phyloP scores from a whole-genome alignment of 2,888 invertebrate species.

The Neoascia interrupta region DNA sequence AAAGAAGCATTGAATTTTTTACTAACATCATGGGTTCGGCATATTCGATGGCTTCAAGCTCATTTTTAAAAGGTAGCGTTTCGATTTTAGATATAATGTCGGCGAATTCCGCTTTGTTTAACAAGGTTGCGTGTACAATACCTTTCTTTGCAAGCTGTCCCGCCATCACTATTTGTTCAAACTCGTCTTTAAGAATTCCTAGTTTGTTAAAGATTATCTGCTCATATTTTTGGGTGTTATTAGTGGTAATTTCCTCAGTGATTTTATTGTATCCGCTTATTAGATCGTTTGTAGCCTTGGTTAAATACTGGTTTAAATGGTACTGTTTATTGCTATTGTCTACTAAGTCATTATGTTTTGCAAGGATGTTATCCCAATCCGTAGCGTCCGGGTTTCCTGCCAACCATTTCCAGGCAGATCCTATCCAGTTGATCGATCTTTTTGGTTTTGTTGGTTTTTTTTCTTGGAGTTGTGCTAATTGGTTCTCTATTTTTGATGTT shows the following conservation, averaged over 20 bases:
- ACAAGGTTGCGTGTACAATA: conserved; percentile 55
- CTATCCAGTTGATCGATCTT: conserved; percentile 43
- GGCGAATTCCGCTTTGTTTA: conserved; percentile 57
- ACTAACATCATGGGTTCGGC: conserved; percentile 63
- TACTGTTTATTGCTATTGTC: conserved; percentile 39
- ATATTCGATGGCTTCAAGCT: conserved; percentile 62
- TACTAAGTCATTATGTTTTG: conserved; percentile 23
- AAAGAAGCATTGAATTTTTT: conserved; percentile 54
- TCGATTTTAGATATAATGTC: conserved; percentile 61
- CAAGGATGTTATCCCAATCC: conserved; percentile 21
- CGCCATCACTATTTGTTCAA: conserved; percentile 19
- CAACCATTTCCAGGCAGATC: conserved; percentile 35
- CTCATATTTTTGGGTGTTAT: conserved; percentile 14
- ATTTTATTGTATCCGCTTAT: conserved; percentile 32
- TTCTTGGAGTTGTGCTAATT: conserved; percentile 5
- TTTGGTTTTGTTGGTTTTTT: conserved; percentile 10
- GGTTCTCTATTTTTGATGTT: background rate
- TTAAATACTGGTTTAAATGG: conserved; percentile 27
- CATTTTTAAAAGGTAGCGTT: conserved; percentile 64
- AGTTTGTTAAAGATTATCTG: conserved; percentile 19
- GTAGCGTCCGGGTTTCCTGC: conserved; percentile 37
- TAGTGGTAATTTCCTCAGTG: conserved; percentile 1
- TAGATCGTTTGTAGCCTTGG: conserved; percentile 2
- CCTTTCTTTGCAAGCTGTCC: conserved; percentile 51
- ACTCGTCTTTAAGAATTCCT: conserved; percentile 19